Evolutionary conservation across 2,888 invertebrate species (phyloP), one percentile per base, ranked within the genome.

Genomic region (Hybos culiciformis): DNA sequence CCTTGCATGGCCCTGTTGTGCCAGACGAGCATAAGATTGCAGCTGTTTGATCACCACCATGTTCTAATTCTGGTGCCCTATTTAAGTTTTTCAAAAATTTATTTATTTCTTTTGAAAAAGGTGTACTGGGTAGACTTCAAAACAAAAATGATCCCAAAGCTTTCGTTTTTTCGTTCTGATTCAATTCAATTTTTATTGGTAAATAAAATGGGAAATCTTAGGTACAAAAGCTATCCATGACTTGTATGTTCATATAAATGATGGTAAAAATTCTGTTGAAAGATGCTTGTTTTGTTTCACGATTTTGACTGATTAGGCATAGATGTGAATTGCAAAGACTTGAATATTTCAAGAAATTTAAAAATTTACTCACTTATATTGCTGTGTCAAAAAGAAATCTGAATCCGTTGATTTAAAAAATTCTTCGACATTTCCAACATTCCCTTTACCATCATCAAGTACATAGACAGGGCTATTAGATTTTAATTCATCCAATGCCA

Each of bases 11-110:
- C 1, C 63, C 62, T 0, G 60, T 62, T 1, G 60, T 61, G 18
- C 63, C 63, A 9, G 63, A 61, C 5, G 63, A 58, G 43, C 62
- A 56, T 12, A 59, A 29, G 46, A 63, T 60, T 8, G 58, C 58
- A 2, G 61, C 61, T 2, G 56, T 55, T 37, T 58, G 54, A 47
- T 60, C 55, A 1, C 56, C 57, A 19, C 54, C 54, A 36, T 47
- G 46, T n/a, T 43, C 47, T 2, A 60, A 42, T 4, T 44, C 42
- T 23, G 50, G 52, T 4, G 56, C 51, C 19, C 59, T 59, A 9
- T 19, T 45, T 46, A 2, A 29, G 5, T 5, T 12, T 5, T 6
- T 29, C 12, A 29, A 29, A n/a, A n/a, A 7, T 12, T 29, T 29
- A 5, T 12, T 5, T 12, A 29, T 29, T n/a, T 29, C n/a, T 29